A percentile compares a stretch with the other conserved stretches of the same genome.
Conservation (phyloP, 30 jellyfish, hydroid and myxozoan species). For the Nemopilema nomurai region DNA sequence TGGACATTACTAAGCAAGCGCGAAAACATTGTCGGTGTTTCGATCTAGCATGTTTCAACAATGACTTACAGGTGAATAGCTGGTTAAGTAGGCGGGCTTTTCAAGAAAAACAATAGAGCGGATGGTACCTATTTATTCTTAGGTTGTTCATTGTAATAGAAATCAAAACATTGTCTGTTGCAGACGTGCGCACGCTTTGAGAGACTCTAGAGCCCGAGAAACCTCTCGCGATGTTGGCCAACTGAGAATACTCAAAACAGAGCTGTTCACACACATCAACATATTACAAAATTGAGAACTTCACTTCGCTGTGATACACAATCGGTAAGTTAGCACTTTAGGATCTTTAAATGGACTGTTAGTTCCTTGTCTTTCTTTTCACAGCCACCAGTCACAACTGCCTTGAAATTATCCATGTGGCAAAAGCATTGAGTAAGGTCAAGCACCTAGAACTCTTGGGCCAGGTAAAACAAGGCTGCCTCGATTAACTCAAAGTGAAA, state of each 20-base stretch:
- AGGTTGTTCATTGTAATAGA: conserved; percentile 9
- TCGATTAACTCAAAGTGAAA: no score
- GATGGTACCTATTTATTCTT: conserved; percentile 16
- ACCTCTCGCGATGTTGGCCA: not conserved
- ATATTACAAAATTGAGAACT: not conserved
- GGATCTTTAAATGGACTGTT: no score
- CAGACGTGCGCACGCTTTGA: not conserved
- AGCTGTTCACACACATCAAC: not conserved
- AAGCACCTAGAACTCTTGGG: not conserved
- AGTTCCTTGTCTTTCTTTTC: not conserved
- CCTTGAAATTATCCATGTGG: not conserved
- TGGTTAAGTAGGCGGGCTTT: conserved; percentile 25
- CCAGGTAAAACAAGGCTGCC: no score
- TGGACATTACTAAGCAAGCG: conserved; percentile 32
- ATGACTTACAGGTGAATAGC: conserved; percentile 49
- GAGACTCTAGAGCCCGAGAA: not conserved
- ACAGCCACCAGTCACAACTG: not conserved
- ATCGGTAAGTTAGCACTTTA: not conserved
- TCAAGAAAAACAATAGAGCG: conserved; percentile 19
- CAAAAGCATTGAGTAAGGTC: not conserved
- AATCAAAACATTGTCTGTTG: conserved; percentile 20
- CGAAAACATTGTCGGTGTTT: conserved; percentile 54
- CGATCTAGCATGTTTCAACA: conserved; percentile 55
- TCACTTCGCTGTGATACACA: conserved; percentile 2
- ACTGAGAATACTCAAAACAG: not conserved